A percentile compares a stretch with the other conserved stretches of the same genome.
These are phyloP conservation scores for Thalassophryne amazonica DNA, from an alignment of 2,797 vertebrate genomes.

Conservation along the genomic window DNA sequence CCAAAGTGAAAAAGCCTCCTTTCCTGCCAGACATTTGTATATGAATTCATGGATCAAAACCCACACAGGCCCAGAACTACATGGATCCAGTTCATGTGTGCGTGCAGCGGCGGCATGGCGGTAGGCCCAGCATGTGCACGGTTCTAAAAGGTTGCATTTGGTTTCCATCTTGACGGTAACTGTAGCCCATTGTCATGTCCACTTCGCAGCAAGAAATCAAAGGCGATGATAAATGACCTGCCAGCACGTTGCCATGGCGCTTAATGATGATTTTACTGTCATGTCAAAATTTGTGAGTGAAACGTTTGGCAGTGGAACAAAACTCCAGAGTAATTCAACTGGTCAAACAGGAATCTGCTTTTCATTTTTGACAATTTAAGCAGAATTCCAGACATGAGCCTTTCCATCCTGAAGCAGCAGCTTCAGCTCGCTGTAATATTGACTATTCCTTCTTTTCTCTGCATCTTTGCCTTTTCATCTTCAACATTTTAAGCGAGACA, in stretches of 20 bases:
- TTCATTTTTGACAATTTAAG: constrained; percentile 10
- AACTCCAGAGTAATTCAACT: constrained; percentile 29
- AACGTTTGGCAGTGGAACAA: constrained; percentile 14
- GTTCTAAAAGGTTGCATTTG: constrained; percentile 55
- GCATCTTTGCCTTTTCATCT: constrained; percentile 17
- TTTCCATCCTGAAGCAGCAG: background rate
- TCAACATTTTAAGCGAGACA: constrained; percentile 55
- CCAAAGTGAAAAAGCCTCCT: constrained; percentile 62
- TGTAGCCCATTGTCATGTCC: constrained; percentile 49
- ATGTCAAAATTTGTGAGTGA: constrained; percentile 10
- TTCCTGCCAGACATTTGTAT: constrained; percentile 61
- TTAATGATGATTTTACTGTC: constrained; percentile 26
- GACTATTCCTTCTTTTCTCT: background rate
- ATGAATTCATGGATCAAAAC: constrained; percentile 62
- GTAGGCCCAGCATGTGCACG: constrained; percentile 38
- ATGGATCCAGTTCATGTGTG: constrained; percentile 20
- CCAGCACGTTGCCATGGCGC: constrained; percentile 26
- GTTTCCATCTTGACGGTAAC: constrained; percentile 67
- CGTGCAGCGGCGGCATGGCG: background rate
- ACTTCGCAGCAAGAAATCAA: constrained; percentile 38
- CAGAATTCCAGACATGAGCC: background rate
- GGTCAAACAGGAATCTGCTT: constrained; percentile 21
- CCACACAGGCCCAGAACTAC: constrained; percentile 49
- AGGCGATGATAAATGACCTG: constrained; percentile 29
- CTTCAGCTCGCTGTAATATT: constrained; percentile 14